Evolutionary conservation across 1,140 invertebrate genomes (phyloP).

Genomic region (Drosophila willistoni): DNA sequence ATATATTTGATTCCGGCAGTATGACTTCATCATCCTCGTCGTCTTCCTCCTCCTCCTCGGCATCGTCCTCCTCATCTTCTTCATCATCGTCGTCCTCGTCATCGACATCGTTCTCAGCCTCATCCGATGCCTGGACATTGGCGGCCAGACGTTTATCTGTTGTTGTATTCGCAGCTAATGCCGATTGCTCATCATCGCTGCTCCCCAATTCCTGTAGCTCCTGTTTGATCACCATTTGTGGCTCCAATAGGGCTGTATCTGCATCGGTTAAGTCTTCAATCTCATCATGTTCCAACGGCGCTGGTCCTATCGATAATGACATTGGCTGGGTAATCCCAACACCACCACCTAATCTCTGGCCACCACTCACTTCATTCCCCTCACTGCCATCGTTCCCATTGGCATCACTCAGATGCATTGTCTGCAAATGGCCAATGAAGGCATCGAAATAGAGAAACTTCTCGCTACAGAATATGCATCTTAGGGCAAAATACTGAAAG

Average conservation of each 20-base stretch:
- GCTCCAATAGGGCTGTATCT: slow-evolving; percentile 68
- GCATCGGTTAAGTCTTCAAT: slow-evolving; percentile 75
- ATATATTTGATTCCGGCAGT: slow-evolving; percentile 54
- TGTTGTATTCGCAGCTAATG: not conserved
- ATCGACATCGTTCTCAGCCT: slow-evolving; percentile 33
- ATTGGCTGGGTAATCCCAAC: slow-evolving; percentile 44
- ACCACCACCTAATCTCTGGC: slow-evolving; percentile 1
- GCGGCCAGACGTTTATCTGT: not conserved
- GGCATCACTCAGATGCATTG: slow-evolving; percentile 60
- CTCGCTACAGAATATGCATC: slow-evolving; percentile 69
- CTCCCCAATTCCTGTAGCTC: slow-evolving; percentile 65
- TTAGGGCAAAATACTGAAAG: slow-evolving; percentile 76
- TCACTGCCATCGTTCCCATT: slow-evolving; percentile 32
- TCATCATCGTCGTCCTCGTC: slow-evolving; percentile 38
- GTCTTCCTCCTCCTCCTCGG: slow-evolving; percentile 32
- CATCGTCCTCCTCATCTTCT: not conserved
- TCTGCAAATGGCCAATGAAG: slow-evolving; percentile 79
- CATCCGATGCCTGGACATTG: not conserved
- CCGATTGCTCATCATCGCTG: slow-evolving; percentile 36
- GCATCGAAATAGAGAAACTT: slow-evolving; percentile 81
- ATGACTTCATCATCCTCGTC: slow-evolving; percentile 57
- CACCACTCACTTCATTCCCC: slow-evolving; percentile 26
- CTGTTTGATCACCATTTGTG: slow-evolving; percentile 80
- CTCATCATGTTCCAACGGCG: slow-evolving; percentile 42
- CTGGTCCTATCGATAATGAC: slow-evolving; percentile 36